Base-by-base conservation (phyloP, 35 echinoderm and acorn worm genomes). In the Apostichopus japonicus region DNA sequence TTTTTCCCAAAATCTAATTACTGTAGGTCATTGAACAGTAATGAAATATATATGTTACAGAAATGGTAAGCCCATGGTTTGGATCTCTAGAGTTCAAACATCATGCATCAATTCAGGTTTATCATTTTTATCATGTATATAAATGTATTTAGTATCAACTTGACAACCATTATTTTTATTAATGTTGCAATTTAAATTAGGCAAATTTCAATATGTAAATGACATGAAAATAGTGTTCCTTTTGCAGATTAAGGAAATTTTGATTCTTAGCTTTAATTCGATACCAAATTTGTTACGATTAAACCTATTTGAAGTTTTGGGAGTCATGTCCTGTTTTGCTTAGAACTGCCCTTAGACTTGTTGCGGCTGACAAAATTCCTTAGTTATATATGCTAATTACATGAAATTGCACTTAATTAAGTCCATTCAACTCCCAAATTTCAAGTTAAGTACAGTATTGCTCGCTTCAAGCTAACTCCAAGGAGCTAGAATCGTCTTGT, bases 121-220 rank as follows among this genome's bases (percentile, higher is more conserved):
- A 53, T 56, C 8, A 22, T 16, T 87, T 15, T 44, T 6, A 55
- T 8, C 22, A 55, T 87, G 23, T 80, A 80, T 25, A 17, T 80
- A 14, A 14, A 25, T 10, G 52, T 22, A 55, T n/a, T 9, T 62
- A 56, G 9, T 14, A 53, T 56, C 11, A 86, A 17, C 23, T 54
- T 56, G 15, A 62, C 57, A 19, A 54, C 10, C 15, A 54, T 54
- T 5, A 77, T 21, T 21, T 77, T 63, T 14, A 67, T 67, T 76
- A 72, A 90, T 90, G 55, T 77, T 72, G 63, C 24, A 79, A 19
- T 19, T 19, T 5, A 19, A 79, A 33, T 79, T 90, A 67, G 44
- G 87, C 62, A 70, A 44, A 75, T 90, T 77, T 77, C 55, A 71
- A 24, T 67, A 90, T 90, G 87, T 70, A 63, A 90, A 90, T 90